These are phyloP conservation scores for Apotomis turbidana DNA, from an alignment of 2,888 invertebrate species.

Conservation along the genomic window DNA sequence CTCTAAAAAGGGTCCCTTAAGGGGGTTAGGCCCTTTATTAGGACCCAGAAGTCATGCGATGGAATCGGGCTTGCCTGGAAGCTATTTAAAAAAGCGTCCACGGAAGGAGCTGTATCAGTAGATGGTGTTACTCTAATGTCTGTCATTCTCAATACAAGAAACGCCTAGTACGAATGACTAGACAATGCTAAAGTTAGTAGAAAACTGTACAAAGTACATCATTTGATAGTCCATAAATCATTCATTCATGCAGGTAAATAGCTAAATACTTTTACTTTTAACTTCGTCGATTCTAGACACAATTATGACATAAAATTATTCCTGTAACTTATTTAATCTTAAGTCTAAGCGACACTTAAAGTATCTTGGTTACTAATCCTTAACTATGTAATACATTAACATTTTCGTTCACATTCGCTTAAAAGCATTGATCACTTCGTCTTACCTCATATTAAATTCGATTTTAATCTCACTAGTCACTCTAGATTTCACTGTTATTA, in stretches of 20 bases:
- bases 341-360: slow-evolving; percentile 15
- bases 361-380: slow-evolving; percentile 4
- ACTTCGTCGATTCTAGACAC: not conserved
- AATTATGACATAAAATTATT: not conserved
- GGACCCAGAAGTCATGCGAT: too few relatives aligned
- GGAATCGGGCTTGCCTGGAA: too few relatives aligned
- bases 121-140: too few relatives aligned
- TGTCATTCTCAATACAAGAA: too few relatives aligned
- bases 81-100: too few relatives aligned
- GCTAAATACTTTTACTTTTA: not conserved
- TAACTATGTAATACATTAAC: not conserved
- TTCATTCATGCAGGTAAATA: not conserved
- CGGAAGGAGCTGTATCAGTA: too few relatives aligned
- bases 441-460: slow-evolving; percentile 53
- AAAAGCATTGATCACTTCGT: slow-evolving; percentile 5
- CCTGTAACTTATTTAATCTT: not conserved
- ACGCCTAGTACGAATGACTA: too few relatives aligned
- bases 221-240: too few relatives aligned
- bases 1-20: too few relatives aligned
- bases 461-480: slow-evolving; percentile 56
- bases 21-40: too few relatives aligned
- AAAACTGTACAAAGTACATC: too few relatives aligned
- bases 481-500: not conserved
- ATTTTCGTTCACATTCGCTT: slow-evolving; percentile 25
- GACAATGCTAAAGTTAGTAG: too few relatives aligned